phyloP scores from a whole-genome alignment of 37 sponge, comb jelly and placozoan genomes.

The Cliona cf. orientalis region DNA sequence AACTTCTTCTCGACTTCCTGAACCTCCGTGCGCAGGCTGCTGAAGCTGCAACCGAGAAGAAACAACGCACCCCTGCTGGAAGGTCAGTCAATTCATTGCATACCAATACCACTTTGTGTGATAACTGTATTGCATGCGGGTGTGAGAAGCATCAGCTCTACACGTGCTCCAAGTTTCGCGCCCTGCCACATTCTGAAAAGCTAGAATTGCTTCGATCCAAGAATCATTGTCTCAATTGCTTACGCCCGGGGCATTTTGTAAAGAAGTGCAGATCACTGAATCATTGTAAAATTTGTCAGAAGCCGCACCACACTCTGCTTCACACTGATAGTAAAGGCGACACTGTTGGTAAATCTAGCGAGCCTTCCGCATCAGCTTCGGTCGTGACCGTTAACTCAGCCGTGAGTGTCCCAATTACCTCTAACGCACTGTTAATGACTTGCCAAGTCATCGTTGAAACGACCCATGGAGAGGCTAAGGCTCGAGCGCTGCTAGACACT shows the following conservation, averaged over 20 bases:
- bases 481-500: constrained; percentile 40
- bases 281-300: constrained; percentile 15
- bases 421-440: constrained; percentile 34
- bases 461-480: constrained; percentile 4
- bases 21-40: constrained; percentile 34
- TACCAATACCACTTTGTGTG: not conserved
- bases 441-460: constrained; percentile 28
- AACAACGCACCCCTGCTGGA: not conserved
- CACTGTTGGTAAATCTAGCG: not conserved
- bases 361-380: not conserved
- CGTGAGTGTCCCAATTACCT: not conserved
- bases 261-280: constrained; percentile 37
- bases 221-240: constrained; percentile 12
- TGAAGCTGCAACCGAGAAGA: constrained; percentile 27
- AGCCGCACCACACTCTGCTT: constrained; percentile 35
- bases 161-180: constrained; percentile 19
- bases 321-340: not conserved
- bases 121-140: constrained; percentile 4
- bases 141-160: constrained; percentile 16
- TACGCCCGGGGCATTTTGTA: constrained; percentile 28
- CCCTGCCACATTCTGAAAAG: constrained; percentile 24
- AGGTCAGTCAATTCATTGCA: not conserved
- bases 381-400: not conserved
- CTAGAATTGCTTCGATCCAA: not conserved
- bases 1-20: constrained; percentile 31